phyloP scores from a whole-genome alignment of 2,888 invertebrate genomes.

The Liodrosophila aerea region DNA sequence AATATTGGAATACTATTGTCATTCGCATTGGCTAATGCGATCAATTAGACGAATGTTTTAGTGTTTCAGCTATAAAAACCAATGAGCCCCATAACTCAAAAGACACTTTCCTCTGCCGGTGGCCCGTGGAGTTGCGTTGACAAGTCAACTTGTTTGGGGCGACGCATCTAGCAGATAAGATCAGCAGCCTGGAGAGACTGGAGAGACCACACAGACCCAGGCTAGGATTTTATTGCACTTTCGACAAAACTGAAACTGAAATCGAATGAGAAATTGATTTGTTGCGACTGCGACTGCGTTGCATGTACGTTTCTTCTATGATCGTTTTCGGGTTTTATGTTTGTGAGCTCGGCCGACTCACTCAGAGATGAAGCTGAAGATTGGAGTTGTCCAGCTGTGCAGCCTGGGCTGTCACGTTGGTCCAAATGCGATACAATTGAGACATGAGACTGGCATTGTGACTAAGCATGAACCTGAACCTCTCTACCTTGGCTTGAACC shows the following conservation, averaged over 20 bases:
- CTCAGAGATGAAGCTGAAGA: no score
- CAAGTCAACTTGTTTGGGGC: conserved; percentile 71
- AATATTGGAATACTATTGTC: no score
- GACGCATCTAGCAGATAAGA: conserved; percentile 62
- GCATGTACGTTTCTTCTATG: conserved; percentile 4
- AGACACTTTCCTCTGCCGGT: conserved; percentile 68
- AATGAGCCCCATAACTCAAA: conserved; percentile 73
- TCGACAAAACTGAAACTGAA: conserved; percentile 56
- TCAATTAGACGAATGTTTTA: conserved; percentile 63
- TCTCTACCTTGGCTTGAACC: conserved; percentile 1
- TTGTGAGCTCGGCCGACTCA: conserved; percentile 11
- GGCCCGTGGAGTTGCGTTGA: conserved; percentile 66
- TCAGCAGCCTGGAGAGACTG: conserved; percentile 41
- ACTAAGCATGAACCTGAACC: conserved; percentile 14
- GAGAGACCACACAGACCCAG: conserved; percentile 26
- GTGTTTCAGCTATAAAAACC: no score
- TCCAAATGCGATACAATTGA: conserved; percentile 64
- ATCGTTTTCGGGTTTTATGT: conserved; percentile 15
- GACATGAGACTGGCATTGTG: conserved; percentile 24
- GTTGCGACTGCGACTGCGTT: conserved; percentile 52
- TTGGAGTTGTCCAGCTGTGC: conserved; percentile 69
- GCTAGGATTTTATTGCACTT: conserved; percentile 51
- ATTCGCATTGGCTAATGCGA: conserved; percentile 52
- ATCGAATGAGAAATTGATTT: conserved; percentile 72
- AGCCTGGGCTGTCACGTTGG: conserved; percentile 57